These are phyloP conservation scores for Acronicta aceris DNA, from an alignment of 2,888 invertebrate genomes.

Conservation along the genomic window DNA sequence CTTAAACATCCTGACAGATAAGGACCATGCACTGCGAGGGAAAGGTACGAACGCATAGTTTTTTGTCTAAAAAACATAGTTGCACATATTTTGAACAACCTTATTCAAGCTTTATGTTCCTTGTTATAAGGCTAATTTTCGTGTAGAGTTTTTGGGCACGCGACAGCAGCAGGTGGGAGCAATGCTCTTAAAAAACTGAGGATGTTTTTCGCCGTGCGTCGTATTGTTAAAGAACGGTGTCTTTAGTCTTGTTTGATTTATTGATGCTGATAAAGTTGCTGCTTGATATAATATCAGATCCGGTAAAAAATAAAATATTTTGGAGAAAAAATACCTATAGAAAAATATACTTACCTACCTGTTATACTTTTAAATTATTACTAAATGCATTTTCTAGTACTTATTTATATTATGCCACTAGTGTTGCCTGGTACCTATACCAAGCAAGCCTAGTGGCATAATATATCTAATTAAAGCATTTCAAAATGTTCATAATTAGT, in stretches of 20 bases:
- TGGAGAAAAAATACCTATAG: no score
- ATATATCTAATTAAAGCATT: no score
- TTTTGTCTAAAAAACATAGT: conserved; percentile 80
- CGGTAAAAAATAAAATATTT: conserved; percentile 18
- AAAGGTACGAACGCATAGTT: conserved; percentile 75
- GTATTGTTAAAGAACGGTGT: conserved; percentile 76
- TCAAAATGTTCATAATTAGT: no score
- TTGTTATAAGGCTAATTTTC: conserved; percentile 51
- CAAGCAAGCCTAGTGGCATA: no score
- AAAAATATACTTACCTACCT: no score
- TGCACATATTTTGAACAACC: conserved; percentile 38
- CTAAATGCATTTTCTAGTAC: no score
- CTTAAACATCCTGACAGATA: conserved; percentile 85
- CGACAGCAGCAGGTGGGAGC: conserved; percentile 87
- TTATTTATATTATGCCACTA: no score
- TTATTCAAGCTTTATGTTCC: conserved; percentile 48
- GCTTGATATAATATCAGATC: conserved; percentile 22
- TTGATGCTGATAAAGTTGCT: conserved; percentile 54
- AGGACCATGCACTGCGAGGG: conserved; percentile 75
- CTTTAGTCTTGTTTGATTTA: conserved; percentile 67
- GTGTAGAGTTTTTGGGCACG: conserved; percentile 69
- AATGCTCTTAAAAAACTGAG: conserved; percentile 82
- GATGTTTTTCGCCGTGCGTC: conserved; percentile 78
- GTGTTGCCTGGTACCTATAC: no score
- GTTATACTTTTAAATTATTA: no score